Evolutionary conservation across 2,113 vertebrate species (phyloP), one percentile per base, ranked within the genome.

Genomic region (Lethenteron reissneri): DNA sequence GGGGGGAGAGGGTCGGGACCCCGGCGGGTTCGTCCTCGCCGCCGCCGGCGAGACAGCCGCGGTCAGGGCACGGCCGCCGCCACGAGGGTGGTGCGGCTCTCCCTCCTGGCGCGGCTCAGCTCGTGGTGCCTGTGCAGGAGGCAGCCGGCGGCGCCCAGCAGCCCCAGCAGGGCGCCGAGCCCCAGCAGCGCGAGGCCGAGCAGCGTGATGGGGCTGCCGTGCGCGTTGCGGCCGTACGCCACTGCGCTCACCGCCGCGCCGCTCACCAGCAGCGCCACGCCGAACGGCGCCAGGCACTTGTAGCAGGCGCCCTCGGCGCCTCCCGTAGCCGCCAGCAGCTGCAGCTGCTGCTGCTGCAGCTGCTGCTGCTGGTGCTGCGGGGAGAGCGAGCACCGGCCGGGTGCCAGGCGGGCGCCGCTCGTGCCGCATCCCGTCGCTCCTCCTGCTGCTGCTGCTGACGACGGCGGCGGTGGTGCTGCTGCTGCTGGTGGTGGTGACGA

Each of bases 221-320:
- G 94, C 1, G 92, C 88, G 75, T 99, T 96, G 83, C 96, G 95
- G 82, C 84, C 92, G 81, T 97, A 99, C 0, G 94, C 94, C 73
- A 99, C 92, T 0, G 87, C 85, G 0, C 87, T 95, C 71, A 91
- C 90, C 76, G 94, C 94, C 0, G 81, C 70, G 12, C 94, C 94
- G 0, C 89, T 83, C 5, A 99, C 92, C n/a, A 97, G 85, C 72
- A 96, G 84, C 64, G 97, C 90, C 78, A 99, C 84, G 0, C 89
- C 91, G 0, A 99, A 99, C 2, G 94, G 94, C 57, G 97, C 71
- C 13, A 88, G 85, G 75, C 94, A 99, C 73, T 91, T 90, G 76
- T 92, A 99, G 79, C 94, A 99, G 71, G 92, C 96, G 57, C 95
- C 83, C 73, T 91, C 88, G 0, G 90, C 77, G 2, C 89, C 91